Percentiles rank a stretch among this genome's conserved stretches.
These are phyloP conservation scores for Clivina fossor DNA, from an alignment of 2,888 invertebrate genomes.

Conservation along the genomic window DNA sequence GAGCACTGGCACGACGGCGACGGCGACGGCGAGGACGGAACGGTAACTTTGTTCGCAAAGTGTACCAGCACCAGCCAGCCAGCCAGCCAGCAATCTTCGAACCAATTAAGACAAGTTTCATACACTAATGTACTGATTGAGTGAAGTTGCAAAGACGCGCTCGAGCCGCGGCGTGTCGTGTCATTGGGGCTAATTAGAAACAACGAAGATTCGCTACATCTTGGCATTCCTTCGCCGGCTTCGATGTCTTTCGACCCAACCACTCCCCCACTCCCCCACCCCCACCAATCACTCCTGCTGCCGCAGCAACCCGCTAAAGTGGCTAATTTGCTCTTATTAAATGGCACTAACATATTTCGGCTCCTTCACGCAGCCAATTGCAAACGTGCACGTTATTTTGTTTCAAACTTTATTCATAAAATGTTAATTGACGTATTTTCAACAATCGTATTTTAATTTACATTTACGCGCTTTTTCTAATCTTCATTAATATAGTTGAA, in stretches of 20 bases:
- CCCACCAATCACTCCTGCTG: not conserved
- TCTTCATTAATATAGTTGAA: not conserved
- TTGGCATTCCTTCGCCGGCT: not conserved
- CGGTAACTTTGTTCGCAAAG: not conserved
- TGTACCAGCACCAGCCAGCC: constrained; percentile 10
- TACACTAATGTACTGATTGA: constrained; percentile 9
- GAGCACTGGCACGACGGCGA: not conserved
- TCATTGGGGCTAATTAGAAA: too few relatives aligned
- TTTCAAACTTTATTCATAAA: not conserved
- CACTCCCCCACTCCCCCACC: not conserved
- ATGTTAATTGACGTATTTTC: not conserved
- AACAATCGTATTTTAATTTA: not conserved
- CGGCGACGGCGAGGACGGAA: not conserved
- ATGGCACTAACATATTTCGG: constrained; percentile 8
- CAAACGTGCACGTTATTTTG: not conserved
- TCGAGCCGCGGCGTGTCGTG: too few relatives aligned
- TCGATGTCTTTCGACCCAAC: not conserved
- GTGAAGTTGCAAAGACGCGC: constrained; percentile 10
- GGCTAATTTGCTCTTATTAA: constrained; percentile 8
- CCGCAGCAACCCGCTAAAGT: constrained; percentile 1
- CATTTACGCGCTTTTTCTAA: not conserved
- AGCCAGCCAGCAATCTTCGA: too few relatives aligned
- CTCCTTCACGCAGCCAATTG: not conserved
- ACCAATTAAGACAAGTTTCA: constrained; percentile 16
- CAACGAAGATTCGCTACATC: constrained; percentile 1